Evolutionary conservation across 2,888 invertebrate species (phyloP).

Genomic region (Entomobrya multifasciata): DNA sequence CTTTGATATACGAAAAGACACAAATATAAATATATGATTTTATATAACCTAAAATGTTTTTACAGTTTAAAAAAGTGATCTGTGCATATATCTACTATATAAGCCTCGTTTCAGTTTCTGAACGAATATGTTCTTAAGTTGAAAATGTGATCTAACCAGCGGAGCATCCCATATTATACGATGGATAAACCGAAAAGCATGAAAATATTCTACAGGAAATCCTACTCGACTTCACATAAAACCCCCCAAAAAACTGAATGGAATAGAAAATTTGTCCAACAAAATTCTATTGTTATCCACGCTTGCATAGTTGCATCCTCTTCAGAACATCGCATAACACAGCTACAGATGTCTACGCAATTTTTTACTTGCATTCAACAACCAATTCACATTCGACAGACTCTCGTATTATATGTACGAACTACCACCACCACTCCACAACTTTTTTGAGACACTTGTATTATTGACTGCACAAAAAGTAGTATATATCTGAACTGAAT

Average conservation of each 20-base stretch:
- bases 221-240: constrained; percentile 37
- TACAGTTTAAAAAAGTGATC: too few relatives aligned
- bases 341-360: constrained; percentile 20
- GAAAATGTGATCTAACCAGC: neutral
- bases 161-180: neutral
- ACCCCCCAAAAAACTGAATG: constrained; percentile 30
- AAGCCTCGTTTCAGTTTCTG: neutral
- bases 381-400: constrained; percentile 24
- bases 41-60: neutral
- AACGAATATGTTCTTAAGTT: neutral
- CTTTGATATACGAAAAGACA: too few relatives aligned
- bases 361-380: constrained; percentile 38
- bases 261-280: constrained; percentile 55
- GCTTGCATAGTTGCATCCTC: constrained; percentile 30
- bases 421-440: neutral
- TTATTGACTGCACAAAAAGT: constrained; percentile 41
- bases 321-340: neutral
- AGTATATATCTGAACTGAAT: constrained; percentile 46
- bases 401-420: neutral
- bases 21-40: neutral
- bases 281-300: constrained; percentile 19
- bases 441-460: constrained; percentile 14
- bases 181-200: neutral
- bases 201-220: constrained; percentile 39
- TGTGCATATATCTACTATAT: too few relatives aligned